Base-by-base conservation (phyloP, 2,888 invertebrate species). In the Apomyelois bistriatella region DNA sequence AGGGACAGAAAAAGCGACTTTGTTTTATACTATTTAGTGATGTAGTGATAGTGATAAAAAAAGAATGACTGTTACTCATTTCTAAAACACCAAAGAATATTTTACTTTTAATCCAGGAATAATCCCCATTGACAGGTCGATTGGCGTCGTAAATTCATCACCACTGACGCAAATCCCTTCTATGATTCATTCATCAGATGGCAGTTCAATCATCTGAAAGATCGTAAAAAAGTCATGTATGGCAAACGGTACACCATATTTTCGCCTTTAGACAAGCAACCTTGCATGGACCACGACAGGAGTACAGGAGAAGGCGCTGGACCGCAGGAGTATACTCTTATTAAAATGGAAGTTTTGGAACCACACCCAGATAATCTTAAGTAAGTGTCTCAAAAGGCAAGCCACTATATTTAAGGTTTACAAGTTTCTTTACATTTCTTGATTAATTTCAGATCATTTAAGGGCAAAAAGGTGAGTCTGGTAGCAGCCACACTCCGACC, bases 281-380 rank as follows among this genome's bases (percentile, higher is more conserved):
- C 99, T 0, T 99, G 99, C 78, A 99, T 99, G 99, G 99, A 99
- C 82, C 99, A 99, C 77, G 99, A 99, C 82, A 93, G 99, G 65
- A 94, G 97, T 38, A 91, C 94, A 1, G 99, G 99, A 0, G 99
- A 99, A 90, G 99, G 99, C 46, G 99, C 99, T 3, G 99, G 98
- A 0, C 98, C 99, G 0, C 99, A 99, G 82, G 99, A 99, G 82
- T 99, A 99, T 75, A 99, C 98, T 1, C 91, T 99, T 0, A 93
- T 99, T 56, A 99, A 99, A 89, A 95, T 99, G 94, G 94, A 94
- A 81, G 83, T 98, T 3, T 70, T 94, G 17, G 90, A 94, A 67
- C 96, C 97, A 0, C 92, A 93, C 62, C 96, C 97, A 9, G 72
- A 88, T 48, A 92, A 93, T 74, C 82, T 98, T 6, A 92, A 92